Conservation (phyloP, 2,797 vertebrate genomes). For the Staurois parvus region DNA sequence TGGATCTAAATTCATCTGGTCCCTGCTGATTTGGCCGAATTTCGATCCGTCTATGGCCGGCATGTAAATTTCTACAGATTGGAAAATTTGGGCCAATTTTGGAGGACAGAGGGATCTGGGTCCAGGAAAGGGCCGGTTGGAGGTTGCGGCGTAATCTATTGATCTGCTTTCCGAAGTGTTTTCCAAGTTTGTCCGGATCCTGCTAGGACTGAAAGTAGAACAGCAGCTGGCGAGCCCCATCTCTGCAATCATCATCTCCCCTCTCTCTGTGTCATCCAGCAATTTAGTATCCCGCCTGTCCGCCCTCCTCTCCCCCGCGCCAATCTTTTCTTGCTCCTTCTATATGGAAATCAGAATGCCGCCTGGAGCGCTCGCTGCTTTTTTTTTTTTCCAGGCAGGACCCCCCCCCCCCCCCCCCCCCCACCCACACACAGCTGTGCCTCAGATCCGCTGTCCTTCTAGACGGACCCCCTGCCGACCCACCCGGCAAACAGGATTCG, state of each 20-base stretch:
- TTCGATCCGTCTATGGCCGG: too few relatives aligned
- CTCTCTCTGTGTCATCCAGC: not conserved
- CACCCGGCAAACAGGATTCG: not conserved
- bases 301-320: not conserved
- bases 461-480: slow-evolving; percentile 38
- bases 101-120: too few relatives aligned
- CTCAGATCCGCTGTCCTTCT: slow-evolving; percentile 7
- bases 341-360: not conserved
- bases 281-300: not conserved
- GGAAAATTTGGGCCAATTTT: too few relatives aligned
- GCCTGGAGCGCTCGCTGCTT: not conserved
- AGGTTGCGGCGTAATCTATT: too few relatives aligned
- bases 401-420: slow-evolving; percentile 35
- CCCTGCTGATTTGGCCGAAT: too few relatives aligned
- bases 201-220: not conserved
- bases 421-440: slow-evolving; percentile 54
- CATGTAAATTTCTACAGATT: too few relatives aligned
- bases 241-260: not conserved
- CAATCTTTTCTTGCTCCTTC: not conserved
- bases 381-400: not conserved
- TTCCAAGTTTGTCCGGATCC: not conserved
- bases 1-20: too few relatives aligned
- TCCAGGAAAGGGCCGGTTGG: too few relatives aligned
- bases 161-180: too few relatives aligned
- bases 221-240: not conserved